These are phyloP conservation scores for Platycheirus albimanus DNA, from an alignment of 2,888 invertebrate genomes.

Conservation along the genomic window DNA sequence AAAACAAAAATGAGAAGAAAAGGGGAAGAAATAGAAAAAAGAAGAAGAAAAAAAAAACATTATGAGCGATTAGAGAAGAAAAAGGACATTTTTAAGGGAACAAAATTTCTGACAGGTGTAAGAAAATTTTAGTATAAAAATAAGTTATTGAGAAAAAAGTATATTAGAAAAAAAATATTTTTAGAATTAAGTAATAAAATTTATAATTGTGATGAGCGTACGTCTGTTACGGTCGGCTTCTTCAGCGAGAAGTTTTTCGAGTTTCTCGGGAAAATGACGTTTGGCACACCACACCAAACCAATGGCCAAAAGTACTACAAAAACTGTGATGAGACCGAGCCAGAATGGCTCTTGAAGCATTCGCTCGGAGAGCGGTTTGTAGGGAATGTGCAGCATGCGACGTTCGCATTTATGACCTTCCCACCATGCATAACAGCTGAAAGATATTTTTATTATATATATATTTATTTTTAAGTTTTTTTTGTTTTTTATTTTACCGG, in stretches of 20 bases:
- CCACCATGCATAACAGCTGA: slow-evolving; percentile 89
- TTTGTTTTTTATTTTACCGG: slow-evolving; percentile 80
- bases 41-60: slow-evolving; percentile 6
- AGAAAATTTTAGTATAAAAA: slow-evolving; percentile 18
- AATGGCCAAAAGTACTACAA: slow-evolving; percentile 90
- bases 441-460: slow-evolving; percentile 30
- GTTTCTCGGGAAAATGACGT: slow-evolving; percentile 92
- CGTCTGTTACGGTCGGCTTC: slow-evolving; percentile 89
- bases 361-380: slow-evolving; percentile 89
- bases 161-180: slow-evolving; percentile 11
- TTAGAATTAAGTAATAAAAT: slow-evolving; percentile 11
- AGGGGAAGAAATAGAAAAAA: slow-evolving; percentile 20
- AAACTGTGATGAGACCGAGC: slow-evolving; percentile 93
- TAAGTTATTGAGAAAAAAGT: slow-evolving; percentile 9
- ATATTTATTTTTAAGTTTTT: neutral
- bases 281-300: slow-evolving; percentile 93
- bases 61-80: slow-evolving; percentile 11
- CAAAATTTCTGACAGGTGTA: slow-evolving; percentile 28
- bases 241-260: slow-evolving; percentile 91
- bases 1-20: slow-evolving; percentile 34
- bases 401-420: slow-evolving; percentile 88
- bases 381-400: slow-evolving; percentile 87
- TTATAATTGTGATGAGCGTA: slow-evolving; percentile 82
- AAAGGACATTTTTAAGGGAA: slow-evolving; percentile 13
- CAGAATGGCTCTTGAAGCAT: slow-evolving; percentile 95